Conservation (phyloP, 2,888 invertebrate species). For the Lasioglossum oenotherae region DNA sequence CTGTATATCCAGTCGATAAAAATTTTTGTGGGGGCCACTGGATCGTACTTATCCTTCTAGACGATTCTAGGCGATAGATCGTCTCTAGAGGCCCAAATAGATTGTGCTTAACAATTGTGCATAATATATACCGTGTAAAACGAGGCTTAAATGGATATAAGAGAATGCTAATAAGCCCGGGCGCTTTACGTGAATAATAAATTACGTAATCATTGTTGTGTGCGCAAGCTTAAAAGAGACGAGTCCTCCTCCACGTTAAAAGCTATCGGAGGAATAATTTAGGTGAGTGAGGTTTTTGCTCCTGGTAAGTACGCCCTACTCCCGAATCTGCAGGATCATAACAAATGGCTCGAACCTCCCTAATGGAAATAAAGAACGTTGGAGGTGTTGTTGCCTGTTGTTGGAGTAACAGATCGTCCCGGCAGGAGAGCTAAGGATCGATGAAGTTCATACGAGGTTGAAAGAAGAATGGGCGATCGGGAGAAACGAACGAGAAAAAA, state of each 20-base stretch:
- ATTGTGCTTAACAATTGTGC: background rate
- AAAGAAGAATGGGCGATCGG: background rate
- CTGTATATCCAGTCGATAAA: too few relatives aligned
- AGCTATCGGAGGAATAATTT: slow-evolving; percentile 67
- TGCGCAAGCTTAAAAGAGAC: background rate
- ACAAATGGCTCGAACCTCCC: slow-evolving; percentile 70
- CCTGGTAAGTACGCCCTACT: slow-evolving; percentile 35
- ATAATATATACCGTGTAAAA: background rate
- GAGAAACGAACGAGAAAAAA: slow-evolving; percentile 4
- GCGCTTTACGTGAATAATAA: background rate
- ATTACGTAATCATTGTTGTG: background rate
- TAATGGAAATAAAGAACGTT: slow-evolving; percentile 74
- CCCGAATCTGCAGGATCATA: slow-evolving; percentile 66
- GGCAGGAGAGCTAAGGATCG: slow-evolving; percentile 12
- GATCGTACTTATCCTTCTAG: too few relatives aligned
- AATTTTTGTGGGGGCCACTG: too few relatives aligned
- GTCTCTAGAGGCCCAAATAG: background rate
- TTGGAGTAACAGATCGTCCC: slow-evolving; percentile 40
- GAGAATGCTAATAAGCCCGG: background rate
- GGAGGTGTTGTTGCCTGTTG: slow-evolving; percentile 56
- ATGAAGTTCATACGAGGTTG: slow-evolving; percentile 34
- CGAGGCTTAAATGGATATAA: background rate
- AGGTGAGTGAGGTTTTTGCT: slow-evolving; percentile 65
- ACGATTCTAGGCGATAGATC: background rate
- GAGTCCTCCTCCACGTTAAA: slow-evolving; percentile 42